Conservation (phyloP, 2,797 vertebrate genomes). For the Melanogrammus aeglefinus region DNA sequence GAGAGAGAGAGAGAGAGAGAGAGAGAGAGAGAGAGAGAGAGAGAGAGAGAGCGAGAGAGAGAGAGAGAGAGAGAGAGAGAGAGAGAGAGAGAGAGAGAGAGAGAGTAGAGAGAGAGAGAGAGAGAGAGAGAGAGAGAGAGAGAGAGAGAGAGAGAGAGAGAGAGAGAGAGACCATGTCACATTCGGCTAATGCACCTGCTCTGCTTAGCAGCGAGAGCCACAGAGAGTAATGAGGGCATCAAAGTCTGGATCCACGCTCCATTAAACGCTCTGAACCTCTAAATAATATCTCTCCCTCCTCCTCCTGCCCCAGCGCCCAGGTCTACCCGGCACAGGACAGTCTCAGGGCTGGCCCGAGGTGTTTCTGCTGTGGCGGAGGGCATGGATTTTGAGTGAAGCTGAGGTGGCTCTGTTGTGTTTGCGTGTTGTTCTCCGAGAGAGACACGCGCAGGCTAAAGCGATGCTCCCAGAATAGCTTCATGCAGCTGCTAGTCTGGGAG, state of each 20-base stretch:
- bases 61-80: too few relatives aligned
- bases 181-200: constrained; percentile 14
- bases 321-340: not conserved
- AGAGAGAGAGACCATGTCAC: not conserved
- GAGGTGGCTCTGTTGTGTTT: not conserved
- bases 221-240: constrained; percentile 55
- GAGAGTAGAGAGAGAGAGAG: too few relatives aligned
- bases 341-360: too few relatives aligned
- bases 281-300: constrained; percentile 12
- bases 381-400: not conserved
- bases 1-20: too few relatives aligned
- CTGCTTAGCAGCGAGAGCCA: constrained; percentile 11
- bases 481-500: not conserved
- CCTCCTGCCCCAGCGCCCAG: not conserved
- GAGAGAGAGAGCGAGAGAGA: too few relatives aligned
- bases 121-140: too few relatives aligned
- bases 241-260: constrained; percentile 37
- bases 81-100: too few relatives aligned
- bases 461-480: not conserved
- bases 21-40: too few relatives aligned
- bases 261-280: constrained; percentile 34
- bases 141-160: too few relatives aligned
- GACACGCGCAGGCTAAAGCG: not conserved
- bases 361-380: too few relatives aligned
- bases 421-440: not conserved